These are phyloP conservation scores for Beroe forskalii DNA, from an alignment of 37 sponge, comb jelly and placozoan species.

Conservation along the genomic window DNA sequence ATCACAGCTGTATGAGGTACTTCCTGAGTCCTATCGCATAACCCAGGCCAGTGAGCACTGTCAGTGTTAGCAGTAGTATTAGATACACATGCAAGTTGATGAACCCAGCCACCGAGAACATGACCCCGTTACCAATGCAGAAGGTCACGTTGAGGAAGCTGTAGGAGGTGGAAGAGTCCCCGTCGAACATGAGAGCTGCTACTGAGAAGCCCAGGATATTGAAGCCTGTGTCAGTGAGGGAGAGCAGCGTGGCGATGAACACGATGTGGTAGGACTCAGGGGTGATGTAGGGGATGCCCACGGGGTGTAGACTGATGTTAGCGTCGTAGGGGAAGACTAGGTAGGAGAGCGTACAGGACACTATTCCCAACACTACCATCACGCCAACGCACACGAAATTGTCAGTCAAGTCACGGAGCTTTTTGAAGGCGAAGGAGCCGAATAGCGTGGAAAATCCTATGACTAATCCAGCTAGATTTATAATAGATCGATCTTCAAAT, in stretches of 20 bases:
- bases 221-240: slow-evolving; percentile 35
- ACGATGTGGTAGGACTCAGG: slow-evolving; percentile 11
- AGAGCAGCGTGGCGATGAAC: not conserved
- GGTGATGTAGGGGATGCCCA: not conserved
- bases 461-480: slow-evolving; percentile 4
- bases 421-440: slow-evolving; percentile 31
- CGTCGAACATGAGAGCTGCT: slow-evolving; percentile 43
- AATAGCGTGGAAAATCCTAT: not conserved
- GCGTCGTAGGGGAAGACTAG: slow-evolving; percentile 12
- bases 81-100: slow-evolving; percentile 2
- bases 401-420: not conserved
- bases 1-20: not conserved
- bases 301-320: slow-evolving; percentile 2
- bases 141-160: not conserved
- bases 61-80: not conserved
- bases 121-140: slow-evolving; percentile 36
- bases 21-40: slow-evolving; percentile 14
- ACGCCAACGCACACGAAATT: not conserved
- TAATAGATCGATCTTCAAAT: not conserved
- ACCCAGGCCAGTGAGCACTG: slow-evolving; percentile 11
- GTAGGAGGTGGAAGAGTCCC: not conserved
- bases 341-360: not conserved
- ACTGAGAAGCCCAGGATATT: slow-evolving; percentile 21
- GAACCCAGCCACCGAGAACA: slow-evolving; percentile 14
- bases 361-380: not conserved